A percentile compares a stretch with the other conserved stretches of the same genome.
Conservation (phyloP, 2,797 vertebrate species). For the Meda fulgida region DNA sequence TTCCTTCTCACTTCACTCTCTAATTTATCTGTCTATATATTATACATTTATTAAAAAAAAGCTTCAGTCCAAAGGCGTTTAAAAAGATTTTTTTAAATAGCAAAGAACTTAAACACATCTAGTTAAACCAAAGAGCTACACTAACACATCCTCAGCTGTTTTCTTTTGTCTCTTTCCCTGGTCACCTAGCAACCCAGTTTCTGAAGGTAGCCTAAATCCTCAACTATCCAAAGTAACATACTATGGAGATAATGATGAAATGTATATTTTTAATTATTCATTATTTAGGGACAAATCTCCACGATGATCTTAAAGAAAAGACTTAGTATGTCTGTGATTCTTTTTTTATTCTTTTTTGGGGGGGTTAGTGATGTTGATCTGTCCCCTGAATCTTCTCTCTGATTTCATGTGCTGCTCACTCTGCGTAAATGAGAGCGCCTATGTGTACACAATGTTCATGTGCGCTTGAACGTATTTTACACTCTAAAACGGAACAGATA, state of each 20-base stretch:
- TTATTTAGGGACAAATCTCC: conserved; percentile 75
- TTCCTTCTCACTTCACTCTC: not conserved
- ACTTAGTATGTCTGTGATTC: conserved; percentile 81
- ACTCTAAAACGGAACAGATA: conserved; percentile 5
- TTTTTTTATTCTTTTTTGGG: conserved; percentile 65
- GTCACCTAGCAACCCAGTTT: conserved; percentile 79
- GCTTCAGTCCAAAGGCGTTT: conserved; percentile 84
- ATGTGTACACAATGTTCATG: conserved; percentile 19
- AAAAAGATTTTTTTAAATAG: conserved; percentile 65
- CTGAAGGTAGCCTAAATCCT: conserved; percentile 82
- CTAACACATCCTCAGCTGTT: conserved; percentile 71
- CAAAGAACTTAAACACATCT: conserved; percentile 76
- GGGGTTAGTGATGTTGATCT: conserved; percentile 46
- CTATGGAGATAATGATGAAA: conserved; percentile 73
- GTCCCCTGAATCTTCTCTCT: conserved; percentile 36
- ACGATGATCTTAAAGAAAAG: conserved; percentile 65
- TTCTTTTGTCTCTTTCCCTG: conserved; percentile 52
- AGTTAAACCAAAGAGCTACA: conserved; percentile 85
- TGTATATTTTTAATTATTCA: conserved; percentile 93
- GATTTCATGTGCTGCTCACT: conserved; percentile 43
- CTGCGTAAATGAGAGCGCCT: conserved; percentile 36
- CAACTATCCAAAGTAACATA: conserved; percentile 87
- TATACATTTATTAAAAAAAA: conserved; percentile 65
- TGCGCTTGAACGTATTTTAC: conserved; percentile 28
- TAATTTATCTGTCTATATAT: conserved; percentile 53